Evolutionary conservation across 2,797 vertebrate genomes (phyloP).

Genomic region (Silurus aristotelis): DNA sequence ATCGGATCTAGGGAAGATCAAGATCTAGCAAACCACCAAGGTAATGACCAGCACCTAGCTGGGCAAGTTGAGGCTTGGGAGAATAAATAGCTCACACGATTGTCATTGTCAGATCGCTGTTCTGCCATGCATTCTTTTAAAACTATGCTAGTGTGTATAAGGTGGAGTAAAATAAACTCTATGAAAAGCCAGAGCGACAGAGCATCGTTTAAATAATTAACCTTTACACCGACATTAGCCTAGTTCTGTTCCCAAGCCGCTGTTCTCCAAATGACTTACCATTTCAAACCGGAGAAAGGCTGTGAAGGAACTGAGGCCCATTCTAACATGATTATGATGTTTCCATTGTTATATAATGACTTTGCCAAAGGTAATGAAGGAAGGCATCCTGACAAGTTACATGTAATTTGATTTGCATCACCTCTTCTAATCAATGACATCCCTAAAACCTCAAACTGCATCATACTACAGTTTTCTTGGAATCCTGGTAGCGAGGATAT

Average conservation of each 20-base stretch:
- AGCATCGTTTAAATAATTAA: conserved; percentile 12
- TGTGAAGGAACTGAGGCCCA: not conserved
- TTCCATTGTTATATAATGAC: too few relatives aligned
- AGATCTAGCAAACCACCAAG: not conserved
- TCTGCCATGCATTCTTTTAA: conserved; percentile 22
- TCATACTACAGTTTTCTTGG: not conserved
- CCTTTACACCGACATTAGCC: conserved; percentile 7
- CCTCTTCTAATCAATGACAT: not conserved
- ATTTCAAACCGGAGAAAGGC: not conserved
- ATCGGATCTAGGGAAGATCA: not conserved
- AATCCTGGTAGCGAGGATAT: not conserved
- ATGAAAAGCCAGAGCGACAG: conserved; percentile 9
- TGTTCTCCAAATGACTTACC: not conserved
- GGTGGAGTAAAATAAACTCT: conserved; percentile 19
- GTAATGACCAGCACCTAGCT: not conserved
- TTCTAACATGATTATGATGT: not conserved
- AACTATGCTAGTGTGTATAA: not conserved
- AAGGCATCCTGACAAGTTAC: not conserved
- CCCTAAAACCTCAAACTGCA: conserved; percentile 9
- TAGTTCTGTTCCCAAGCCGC: not conserved
- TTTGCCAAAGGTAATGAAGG: not conserved
- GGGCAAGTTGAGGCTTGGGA: not conserved
- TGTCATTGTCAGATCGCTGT: conserved; percentile 22
- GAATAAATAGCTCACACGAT: not conserved
- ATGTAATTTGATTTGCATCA: not conserved